Conservation (phyloP, 1,140 invertebrate genomes). For the Drosophila fuyamai region DNA sequence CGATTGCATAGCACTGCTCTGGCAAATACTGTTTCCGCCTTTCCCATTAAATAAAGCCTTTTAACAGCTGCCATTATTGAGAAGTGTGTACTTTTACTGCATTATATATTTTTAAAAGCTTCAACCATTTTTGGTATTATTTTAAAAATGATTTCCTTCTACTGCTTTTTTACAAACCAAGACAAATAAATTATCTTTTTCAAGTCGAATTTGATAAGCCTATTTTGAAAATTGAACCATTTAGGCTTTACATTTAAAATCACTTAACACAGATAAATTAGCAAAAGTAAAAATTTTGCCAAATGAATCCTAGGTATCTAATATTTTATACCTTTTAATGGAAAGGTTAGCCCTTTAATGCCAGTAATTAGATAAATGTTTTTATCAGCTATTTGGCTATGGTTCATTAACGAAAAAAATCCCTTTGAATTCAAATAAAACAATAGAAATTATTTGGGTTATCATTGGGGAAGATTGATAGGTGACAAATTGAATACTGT, state of each 20-base stretch:
- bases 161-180: background rate
- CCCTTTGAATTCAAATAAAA: too few species aligned
- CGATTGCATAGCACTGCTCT: constrained; percentile 4
- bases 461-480: background rate
- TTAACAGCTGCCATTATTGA: constrained; percentile 7
- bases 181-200: background rate
- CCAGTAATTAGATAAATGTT: background rate
- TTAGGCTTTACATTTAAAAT: too few species aligned
- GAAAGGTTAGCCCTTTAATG: background rate
- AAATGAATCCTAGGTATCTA: too few species aligned
- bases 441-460: background rate
- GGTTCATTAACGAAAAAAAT: background rate
- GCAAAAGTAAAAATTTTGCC: too few species aligned
- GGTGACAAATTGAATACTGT: background rate
- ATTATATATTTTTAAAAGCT: background rate
- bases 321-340: background rate
- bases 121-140: too few species aligned
- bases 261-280: too few species aligned
- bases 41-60: constrained; percentile 24
- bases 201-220: background rate
- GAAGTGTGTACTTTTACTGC: background rate
- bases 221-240: too few species aligned
- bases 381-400: background rate
- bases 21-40: constrained; percentile 15
- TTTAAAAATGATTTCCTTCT: background rate